Base-by-base conservation (phyloP, 2,113 vertebrate species). In the Chaetodon trifascialis region DNA sequence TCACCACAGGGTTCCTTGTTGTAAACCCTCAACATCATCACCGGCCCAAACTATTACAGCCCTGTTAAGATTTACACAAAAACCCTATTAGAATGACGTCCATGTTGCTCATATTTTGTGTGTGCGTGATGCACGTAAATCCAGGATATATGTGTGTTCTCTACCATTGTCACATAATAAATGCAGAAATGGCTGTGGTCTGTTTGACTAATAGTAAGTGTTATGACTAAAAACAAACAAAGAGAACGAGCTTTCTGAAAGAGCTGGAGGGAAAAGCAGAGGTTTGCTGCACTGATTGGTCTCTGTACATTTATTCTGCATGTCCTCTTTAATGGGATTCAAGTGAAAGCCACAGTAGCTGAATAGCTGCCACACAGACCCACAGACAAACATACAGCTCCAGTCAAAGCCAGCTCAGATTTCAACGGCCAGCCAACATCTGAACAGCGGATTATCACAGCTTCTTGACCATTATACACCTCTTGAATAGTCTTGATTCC, bases 401-500 rank as follows among this genome's bases (percentile, higher is more conserved):
- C 81, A 85, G 38, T 73, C 42, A 58, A 85, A 83, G 60, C 68
- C 73, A 83, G 87, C 82, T 91, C 81, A 55, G 65, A 85, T 91
- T 91, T 89, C 89, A 89, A 69, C 51, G 0, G 87, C 63, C 65
- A 55, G 87, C 76, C 85, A 83, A 80, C 87, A 89, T 94, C 85
- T 88, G 69, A 91, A 90, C 86, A 81, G 82, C 19, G 9, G 90
- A 91, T 92, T 92, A 92, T 90, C 88, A 69, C 89, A 88, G 86
- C 79, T 90, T 90, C 85, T 92, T 82, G 79, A 90, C 91, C 80
- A 70, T 89, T 92, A 74, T 87, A 71, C 65, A 84, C 67, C 65
- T 54, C 70, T 40, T 92, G 84, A 94, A 90, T 90, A 52, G 86
- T 60, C 82, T 85, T 81, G 82, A 91, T 76, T 88, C 84, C 60